phyloP scores from a whole-genome alignment of 2,113 vertebrate species.

The Meleagris gallopavo region DNA sequence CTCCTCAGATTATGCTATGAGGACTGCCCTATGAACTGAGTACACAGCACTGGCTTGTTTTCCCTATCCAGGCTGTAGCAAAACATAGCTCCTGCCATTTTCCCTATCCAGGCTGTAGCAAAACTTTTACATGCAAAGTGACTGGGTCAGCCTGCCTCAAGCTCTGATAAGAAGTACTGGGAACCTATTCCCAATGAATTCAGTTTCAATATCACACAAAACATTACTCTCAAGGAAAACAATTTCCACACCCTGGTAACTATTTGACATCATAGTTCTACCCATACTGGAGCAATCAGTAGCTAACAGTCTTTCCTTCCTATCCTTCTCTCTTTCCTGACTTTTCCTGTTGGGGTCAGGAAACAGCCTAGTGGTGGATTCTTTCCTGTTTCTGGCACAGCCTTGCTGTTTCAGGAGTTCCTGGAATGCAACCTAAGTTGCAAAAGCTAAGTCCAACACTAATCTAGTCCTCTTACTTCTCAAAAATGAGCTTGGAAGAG shows the following conservation, averaged over 20 bases:
- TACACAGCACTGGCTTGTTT: neutral
- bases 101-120: neutral
- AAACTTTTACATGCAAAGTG: neutral
- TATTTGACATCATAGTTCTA: neutral
- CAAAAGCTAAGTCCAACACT: neutral
- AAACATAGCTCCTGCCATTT: neutral
- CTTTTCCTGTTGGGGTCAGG: neutral
- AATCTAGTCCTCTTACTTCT: neutral
- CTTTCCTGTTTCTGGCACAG: neutral
- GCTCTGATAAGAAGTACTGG: neutral
- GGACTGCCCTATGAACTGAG: neutral
- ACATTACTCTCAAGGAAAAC: neutral
- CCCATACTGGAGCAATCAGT: neutral
- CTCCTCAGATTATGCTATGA: neutral
- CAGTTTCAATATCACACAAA: neutral
- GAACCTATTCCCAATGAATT: neutral
- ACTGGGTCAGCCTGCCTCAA: neutral
- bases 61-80: neutral
- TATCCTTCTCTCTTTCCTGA: neutral
- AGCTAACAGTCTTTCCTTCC: constrained; percentile 34
- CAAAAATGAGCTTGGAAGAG: neutral
- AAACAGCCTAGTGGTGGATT: neutral
- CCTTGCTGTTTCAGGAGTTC: neutral
- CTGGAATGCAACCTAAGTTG: neutral
- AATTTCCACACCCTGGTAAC: neutral